phyloP scores from a whole-genome alignment of 2,797 vertebrate species.

The Mus minutoides region DNA sequence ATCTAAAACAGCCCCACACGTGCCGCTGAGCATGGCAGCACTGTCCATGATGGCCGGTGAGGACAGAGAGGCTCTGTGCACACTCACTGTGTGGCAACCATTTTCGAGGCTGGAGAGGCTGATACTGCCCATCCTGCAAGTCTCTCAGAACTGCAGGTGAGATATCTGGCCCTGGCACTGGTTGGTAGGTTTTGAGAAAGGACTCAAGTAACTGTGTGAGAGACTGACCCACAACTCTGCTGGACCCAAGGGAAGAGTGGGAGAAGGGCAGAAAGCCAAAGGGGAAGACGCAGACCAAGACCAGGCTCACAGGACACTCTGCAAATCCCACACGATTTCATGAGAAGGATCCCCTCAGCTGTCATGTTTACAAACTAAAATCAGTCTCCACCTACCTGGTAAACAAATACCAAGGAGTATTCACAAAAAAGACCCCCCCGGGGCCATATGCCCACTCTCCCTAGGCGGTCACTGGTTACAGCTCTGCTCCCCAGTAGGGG shows the following conservation, averaged over 20 bases:
- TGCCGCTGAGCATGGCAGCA: neutral
- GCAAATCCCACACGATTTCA: neutral
- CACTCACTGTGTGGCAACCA: accelerated
- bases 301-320: neutral
- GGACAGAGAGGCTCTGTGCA: neutral
- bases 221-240: no score
- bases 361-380: neutral
- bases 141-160: neutral
- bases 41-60: accelerated
- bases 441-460: neutral
- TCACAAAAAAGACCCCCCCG: neutral
- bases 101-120: neutral
- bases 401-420: neutral
- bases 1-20: neutral
- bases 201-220: neutral
- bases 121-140: neutral
- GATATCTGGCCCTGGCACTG: neutral
- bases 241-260: neutral
- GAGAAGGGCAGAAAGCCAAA: neutral
- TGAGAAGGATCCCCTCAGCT: neutral
- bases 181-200: neutral
- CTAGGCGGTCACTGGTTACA: neutral
- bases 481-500: neutral
- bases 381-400: neutral
- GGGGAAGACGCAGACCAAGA: neutral